Conservation (phyloP, 2,888 invertebrate species). For the Agonopterix alstromeriana region DNA sequence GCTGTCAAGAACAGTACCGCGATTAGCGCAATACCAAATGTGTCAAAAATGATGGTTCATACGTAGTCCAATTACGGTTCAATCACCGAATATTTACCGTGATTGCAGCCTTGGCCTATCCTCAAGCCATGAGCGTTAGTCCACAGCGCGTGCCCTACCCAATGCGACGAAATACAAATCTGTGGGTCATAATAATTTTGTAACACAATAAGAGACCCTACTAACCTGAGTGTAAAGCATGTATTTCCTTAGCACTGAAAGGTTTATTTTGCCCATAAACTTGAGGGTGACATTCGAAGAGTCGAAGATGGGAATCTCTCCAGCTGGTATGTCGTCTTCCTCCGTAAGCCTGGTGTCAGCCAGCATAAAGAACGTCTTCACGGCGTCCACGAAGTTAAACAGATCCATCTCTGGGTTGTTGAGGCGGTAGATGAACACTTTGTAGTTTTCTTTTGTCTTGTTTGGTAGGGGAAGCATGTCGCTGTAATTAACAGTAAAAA, state of each 20-base stretch:
- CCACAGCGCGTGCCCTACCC: too few species aligned
- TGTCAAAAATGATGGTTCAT: too few species aligned
- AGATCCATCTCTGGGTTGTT: conserved; percentile 79
- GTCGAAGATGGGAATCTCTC: conserved; percentile 85
- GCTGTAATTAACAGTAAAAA: conserved; percentile 52
- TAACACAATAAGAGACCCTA: conserved; percentile 2
- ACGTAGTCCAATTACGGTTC: too few species aligned
- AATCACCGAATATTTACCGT: too few species aligned
- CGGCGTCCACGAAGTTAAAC: conserved; percentile 80
- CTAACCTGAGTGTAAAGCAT: conserved; percentile 83
- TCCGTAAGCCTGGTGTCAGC: conserved; percentile 81
- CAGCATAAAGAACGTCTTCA: conserved; percentile 84
- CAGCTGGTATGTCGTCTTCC: conserved; percentile 77
- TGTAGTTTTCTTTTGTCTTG: conserved; percentile 80
- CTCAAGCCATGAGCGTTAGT: too few species aligned
- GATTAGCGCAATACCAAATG: too few species aligned
- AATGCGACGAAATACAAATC: too few species aligned
- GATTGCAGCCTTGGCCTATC: too few species aligned
- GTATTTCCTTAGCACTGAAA: conserved; percentile 80
- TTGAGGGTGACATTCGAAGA: conserved; percentile 79
- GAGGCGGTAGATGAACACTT: conserved; percentile 80
- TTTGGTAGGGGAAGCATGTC: conserved; percentile 82
- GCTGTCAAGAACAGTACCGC: too few species aligned
- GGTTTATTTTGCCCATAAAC: conserved; percentile 79
- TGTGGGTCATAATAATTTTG: too few species aligned